Percentiles rank a stretch among this genome's conserved stretches.
phyloP scores from a whole-genome alignment of 2,797 vertebrate genomes.

The Argyrosomus regius region DNA sequence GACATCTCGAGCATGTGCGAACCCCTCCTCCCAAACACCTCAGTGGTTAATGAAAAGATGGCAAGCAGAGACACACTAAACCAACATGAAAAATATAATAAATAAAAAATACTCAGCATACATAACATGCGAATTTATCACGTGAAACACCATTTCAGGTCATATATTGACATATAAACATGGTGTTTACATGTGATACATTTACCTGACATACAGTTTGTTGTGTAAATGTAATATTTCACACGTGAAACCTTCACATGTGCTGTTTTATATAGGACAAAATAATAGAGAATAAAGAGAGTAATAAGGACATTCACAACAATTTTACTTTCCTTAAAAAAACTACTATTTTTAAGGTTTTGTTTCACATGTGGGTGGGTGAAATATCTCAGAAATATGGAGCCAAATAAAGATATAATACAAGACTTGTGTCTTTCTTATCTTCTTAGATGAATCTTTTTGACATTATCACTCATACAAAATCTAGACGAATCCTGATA shows the following conservation, averaged over 20 bases:
- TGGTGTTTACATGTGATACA: not conserved
- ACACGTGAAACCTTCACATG: not conserved
- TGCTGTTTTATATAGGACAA: too few species aligned
- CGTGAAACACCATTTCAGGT: too few species aligned
- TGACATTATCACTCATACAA: too few species aligned
- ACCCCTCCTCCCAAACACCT: slow-evolving; percentile 31
- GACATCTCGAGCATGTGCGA: slow-evolving; percentile 39
- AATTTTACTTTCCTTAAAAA: too few species aligned
- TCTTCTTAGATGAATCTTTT: too few species aligned
- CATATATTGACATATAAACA: not conserved
- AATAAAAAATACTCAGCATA: not conserved
- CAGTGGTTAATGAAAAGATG: not conserved
- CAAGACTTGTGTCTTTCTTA: too few species aligned
- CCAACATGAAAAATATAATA: not conserved
- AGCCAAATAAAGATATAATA: not conserved
- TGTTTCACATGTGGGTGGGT: not conserved
- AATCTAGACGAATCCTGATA: too few species aligned
- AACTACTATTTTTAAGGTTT: too few species aligned
- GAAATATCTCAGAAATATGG: not conserved
- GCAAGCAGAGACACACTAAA: not conserved
- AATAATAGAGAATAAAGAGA: too few species aligned
- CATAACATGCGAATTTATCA: not conserved
- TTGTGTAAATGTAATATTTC: too few species aligned
- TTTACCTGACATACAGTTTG: not conserved
- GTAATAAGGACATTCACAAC: too few species aligned